Evolutionary conservation across 2,888 invertebrate species (phyloP), one percentile per base, ranked within the genome.

Genomic region (Gerris lacustris): DNA sequence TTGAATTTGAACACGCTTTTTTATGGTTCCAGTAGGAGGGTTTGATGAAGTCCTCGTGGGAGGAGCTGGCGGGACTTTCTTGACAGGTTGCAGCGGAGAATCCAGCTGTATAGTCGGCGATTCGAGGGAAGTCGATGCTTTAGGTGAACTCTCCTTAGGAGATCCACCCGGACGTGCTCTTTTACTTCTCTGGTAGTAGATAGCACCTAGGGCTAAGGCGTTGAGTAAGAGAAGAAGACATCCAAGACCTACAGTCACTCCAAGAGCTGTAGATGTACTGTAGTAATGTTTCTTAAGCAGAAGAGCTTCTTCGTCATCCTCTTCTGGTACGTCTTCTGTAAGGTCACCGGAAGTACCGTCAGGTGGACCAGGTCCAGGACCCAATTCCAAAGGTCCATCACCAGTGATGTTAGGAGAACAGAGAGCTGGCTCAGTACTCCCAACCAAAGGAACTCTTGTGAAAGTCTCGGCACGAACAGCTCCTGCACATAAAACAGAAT

Each of bases 1-100:
- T 81, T 90, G 89, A 76, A 90, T 90, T 81, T 90, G 90, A 72
- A 90, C 90, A 78, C 90, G 85, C 80, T 90, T 90, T 81, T 90
- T 90, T 76, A 88, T 83, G 44, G 87, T 86, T 62, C 82, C 84
- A 71, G 76, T 74, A 77, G 76, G 78, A 78, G 76, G 72, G 66
- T 73, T 73, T 67, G 73, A 75, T 17, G 73, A 74, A 2, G 76
- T 72, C 18, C 76, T 71, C 6, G 72, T 31, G 11, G 73, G 73
- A 15, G 74, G 75, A 11, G 73, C 67, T 9, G 75, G 75, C 6
- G 75, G 73, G n/a, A 44, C 63, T 44, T 17, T 45, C 47, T 44
- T 45, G 18, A 17, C 63, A 63, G 15, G 67, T n/a, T n/a, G 67
- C 9, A 70, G 31, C 31, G 31, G 31, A 4, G 31, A 31, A 31